A percentile compares a stretch with the other conserved stretches of the same genome.
Evolutionary conservation across 2,113 vertebrate genomes (phyloP).

Genomic region (Gallinago jamesoni): DNA sequence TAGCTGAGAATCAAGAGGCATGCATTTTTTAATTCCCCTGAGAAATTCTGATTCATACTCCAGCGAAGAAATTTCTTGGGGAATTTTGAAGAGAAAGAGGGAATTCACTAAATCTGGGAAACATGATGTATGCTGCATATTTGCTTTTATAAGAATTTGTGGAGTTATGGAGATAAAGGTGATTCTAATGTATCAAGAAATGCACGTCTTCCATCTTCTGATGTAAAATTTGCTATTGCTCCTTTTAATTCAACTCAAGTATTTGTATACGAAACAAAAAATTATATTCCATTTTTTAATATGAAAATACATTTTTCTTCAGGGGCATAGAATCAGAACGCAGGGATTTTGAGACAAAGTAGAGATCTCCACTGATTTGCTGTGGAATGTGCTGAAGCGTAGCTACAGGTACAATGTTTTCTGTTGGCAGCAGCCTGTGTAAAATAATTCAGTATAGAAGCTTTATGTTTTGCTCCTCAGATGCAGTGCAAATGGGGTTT

Average conservation of each 20-base stretch:
- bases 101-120: neutral
- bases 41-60: neutral
- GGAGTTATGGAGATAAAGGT: neutral
- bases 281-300: neutral
- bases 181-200: neutral
- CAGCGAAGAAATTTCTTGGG: neutral
- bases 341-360: neutral
- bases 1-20: neutral
- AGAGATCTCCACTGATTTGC: neutral
- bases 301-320: neutral
- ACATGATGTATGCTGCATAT: fast-evolving
- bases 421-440: neutral
- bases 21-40: neutral
- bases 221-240: neutral
- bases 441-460: neutral
- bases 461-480: neutral
- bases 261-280: neutral
- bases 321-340: neutral
- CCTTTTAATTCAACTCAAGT: neutral
- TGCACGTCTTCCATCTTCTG: fast-evolving
- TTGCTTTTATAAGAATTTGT: neutral
- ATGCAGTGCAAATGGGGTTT: neutral
- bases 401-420: neutral
- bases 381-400: neutral
- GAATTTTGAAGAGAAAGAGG: neutral